Evolutionary conservation across 1,140 invertebrate species (phyloP), one percentile per base, ranked within the genome.

Genomic region (Zophobas morio): DNA sequence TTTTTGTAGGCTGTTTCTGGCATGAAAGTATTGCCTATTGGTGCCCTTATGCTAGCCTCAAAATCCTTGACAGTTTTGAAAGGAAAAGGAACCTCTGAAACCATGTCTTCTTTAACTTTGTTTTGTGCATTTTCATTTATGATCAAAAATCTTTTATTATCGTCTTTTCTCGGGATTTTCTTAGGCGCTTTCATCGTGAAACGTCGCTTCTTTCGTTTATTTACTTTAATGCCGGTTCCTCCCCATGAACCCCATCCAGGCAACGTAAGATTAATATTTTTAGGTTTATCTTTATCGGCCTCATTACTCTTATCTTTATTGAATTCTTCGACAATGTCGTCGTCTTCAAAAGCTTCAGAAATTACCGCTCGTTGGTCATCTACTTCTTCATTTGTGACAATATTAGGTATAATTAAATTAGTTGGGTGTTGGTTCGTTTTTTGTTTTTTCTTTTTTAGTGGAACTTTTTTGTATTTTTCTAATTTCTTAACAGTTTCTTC

Each of bases 221-320:
- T 88, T n/a, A 84, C 84, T 83, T 91, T 89, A 6, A 97, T 89
- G 73, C 93, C 92, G 77, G 91, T 91, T 0, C 98, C 97, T 72
- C 93, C 94, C 98, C 98, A 99, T 2, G 88, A 89, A 2, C 98
- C 98, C 98, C 98, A 99, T 32, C 98, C 98, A 1, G 96, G 96
- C 75, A 99, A 85, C 36, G 87, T 90, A n/a, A 95, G 86, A 87
- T 97, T 91, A 40, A 96, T 89, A 81, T 94, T 90, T 85, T 97
- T 90, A 1, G 90, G 88, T 72, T 86, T 88, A 74, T 89, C 87
- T 80, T 88, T 88, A 76, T 91, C 89, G 6, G 90, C 88, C 79
- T 93, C 90, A 40, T 91, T 89, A 82, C 92, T 87, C 84, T 98
- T 97, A 83, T 96, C 94, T 82, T 93, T 90, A 74, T 90, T 89